These are phyloP conservation scores for Rosalia funebris DNA, from an alignment of 2,888 invertebrate genomes.

Conservation along the genomic window DNA sequence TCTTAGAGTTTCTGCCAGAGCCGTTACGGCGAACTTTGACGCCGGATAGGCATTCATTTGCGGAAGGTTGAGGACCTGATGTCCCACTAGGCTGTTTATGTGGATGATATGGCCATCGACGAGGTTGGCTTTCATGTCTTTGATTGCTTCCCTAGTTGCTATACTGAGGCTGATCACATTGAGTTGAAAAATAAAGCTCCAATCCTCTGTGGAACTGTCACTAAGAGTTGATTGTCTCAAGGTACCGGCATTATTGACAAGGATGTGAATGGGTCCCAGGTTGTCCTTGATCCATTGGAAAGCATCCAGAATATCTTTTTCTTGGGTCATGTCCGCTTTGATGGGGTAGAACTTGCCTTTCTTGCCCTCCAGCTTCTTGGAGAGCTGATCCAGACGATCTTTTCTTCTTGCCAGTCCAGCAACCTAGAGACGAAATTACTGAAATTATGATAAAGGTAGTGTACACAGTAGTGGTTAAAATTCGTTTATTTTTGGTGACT, in stretches of 20 bases:
- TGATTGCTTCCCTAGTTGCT: constrained; percentile 38
- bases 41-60: constrained; percentile 41
- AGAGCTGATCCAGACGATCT: constrained; percentile 42
- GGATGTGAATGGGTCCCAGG: constrained; percentile 49
- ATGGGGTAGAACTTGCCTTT: constrained; percentile 46
- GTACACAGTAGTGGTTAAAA: too few species aligned
- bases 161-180: constrained; percentile 8
- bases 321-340: constrained; percentile 46
- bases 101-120: constrained; percentile 42
- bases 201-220: constrained; percentile 40
- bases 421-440: constrained; percentile 25
- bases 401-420: constrained; percentile 44
- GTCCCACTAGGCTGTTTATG: constrained; percentile 41
- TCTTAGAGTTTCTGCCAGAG: constrained; percentile 42
- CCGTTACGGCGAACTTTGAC: constrained; percentile 43
- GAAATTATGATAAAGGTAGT: too few species aligned
- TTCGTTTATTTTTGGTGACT: too few species aligned
- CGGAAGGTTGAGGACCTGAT: constrained; percentile 25
- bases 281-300: constrained; percentile 49
- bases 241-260: constrained; percentile 51
- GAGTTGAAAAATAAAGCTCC: constrained; percentile 38
- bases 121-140: constrained; percentile 35
- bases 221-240: constrained; percentile 25
- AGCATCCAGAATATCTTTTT: constrained; percentile 46
- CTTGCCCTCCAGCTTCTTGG: constrained; percentile 35